These are phyloP conservation scores for Paracentrotus lividus DNA, from an alignment of 53 echinoderm and acorn worm species.

Conservation along the genomic window DNA sequence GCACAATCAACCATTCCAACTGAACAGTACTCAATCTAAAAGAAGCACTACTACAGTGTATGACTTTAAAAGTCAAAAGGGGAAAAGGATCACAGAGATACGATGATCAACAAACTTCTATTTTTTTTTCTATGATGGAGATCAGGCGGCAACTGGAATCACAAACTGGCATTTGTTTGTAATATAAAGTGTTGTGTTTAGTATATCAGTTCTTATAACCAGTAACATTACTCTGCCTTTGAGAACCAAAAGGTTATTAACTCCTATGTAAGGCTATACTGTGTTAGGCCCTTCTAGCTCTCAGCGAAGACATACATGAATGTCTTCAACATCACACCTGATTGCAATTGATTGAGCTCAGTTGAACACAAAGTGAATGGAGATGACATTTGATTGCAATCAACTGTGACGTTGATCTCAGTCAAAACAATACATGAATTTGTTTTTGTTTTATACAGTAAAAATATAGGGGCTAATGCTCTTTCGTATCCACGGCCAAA, in stretches of 20 bases:
- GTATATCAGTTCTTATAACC: neutral
- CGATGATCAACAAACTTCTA: too few species aligned
- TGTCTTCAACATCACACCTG: too few species aligned
- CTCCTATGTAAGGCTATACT: too few species aligned
- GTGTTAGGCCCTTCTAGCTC: neutral
- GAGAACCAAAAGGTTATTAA: neutral
- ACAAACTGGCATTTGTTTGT: neutral
- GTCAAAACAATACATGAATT: too few species aligned
- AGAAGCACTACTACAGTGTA: neutral
- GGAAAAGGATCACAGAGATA: neutral
- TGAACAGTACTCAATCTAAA: neutral
- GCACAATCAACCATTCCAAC: neutral
- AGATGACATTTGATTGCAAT: too few species aligned
- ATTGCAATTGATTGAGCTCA: too few species aligned
- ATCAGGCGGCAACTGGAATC: neutral
- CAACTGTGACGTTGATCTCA: too few species aligned
- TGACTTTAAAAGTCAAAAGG: neutral
- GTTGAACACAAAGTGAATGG: too few species aligned
- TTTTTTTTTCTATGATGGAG: neutral
- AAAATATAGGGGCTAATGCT: too few species aligned
- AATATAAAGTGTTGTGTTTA: neutral
- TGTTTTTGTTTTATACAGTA: too few species aligned
- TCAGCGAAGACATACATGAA: too few species aligned
- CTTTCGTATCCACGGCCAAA: too few species aligned
- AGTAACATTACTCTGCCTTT: neutral